phyloP scores from a whole-genome alignment of 2,797 vertebrate genomes.

The Siniperca scherzeri region DNA sequence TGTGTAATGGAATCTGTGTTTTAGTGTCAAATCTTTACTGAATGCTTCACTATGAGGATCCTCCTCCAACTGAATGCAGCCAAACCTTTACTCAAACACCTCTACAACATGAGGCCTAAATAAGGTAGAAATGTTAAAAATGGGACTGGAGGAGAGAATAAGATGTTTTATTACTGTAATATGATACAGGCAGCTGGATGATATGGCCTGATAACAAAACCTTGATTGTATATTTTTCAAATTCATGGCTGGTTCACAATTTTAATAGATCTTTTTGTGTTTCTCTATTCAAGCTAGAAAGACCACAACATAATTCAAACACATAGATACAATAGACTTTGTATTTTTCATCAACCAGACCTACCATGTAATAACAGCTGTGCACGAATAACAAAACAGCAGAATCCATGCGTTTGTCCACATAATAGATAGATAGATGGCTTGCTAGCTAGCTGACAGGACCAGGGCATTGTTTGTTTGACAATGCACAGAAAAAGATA shows the following conservation, averaged over 20 bases:
- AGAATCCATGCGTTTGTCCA: neutral
- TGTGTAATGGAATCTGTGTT: constrained; percentile 52
- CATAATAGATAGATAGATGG: neutral
- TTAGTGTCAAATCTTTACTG: constrained; percentile 39
- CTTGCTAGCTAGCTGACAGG: neutral
- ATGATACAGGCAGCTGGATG: constrained; percentile 17
- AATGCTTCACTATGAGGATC: constrained; percentile 40
- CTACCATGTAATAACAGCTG: neutral
- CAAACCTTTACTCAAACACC: constrained; percentile 46
- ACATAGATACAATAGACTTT: neutral
- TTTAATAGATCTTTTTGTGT: neutral
- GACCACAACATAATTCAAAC: neutral
- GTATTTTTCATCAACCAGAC: neutral
- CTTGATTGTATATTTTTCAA: neutral
- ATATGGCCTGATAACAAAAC: constrained; percentile 18
- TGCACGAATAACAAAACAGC: neutral
- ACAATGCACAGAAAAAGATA: neutral
- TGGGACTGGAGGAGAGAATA: constrained; percentile 20
- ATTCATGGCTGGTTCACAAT: neutral
- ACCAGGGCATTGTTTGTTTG: neutral
- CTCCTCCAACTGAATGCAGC: constrained; percentile 37
- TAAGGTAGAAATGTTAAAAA: constrained; percentile 33
- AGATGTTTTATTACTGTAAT: constrained; percentile 35
- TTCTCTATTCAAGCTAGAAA: neutral
- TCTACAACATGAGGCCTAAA: constrained; percentile 47